phyloP scores from a whole-genome alignment of 2,888 invertebrate species.

The Papilio elwesi region DNA sequence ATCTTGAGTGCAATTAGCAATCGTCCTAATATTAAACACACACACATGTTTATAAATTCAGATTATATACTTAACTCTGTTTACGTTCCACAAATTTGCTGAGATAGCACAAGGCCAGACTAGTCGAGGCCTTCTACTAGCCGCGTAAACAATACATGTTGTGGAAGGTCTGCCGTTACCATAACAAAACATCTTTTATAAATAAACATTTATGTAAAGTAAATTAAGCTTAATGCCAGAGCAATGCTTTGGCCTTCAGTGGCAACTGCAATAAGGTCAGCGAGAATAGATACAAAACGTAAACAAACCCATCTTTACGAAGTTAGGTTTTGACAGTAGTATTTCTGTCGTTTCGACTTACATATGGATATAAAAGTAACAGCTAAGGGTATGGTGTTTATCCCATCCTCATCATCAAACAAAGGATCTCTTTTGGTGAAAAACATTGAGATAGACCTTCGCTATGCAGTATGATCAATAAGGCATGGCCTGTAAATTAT shows the following conservation, averaged over 20 bases:
- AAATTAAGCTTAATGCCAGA: constrained; percentile 7
- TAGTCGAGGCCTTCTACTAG: neutral
- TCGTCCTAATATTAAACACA: neutral
- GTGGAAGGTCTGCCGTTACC: constrained; percentile 8
- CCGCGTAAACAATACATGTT: constrained; percentile 2
- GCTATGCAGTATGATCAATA: too few relatives aligned
- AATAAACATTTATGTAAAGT: constrained; percentile 10
- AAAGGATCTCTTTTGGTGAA: too few relatives aligned
- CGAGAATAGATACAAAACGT: neutral
- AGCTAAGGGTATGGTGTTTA: too few relatives aligned
- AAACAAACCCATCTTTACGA: neutral
- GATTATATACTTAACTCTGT: neutral
- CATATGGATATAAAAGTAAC: too few relatives aligned
- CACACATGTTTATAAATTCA: neutral
- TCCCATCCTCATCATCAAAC: too few relatives aligned
- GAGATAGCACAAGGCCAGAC: neutral
- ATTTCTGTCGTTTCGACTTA: too few relatives aligned
- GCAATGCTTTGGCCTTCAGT: neutral
- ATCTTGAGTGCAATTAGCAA: neutral
- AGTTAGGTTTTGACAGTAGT: neutral
- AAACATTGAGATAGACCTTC: too few relatives aligned
- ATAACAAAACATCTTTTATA: constrained; percentile 16
- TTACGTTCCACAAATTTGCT: neutral
- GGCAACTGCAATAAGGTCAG: constrained; percentile 2
- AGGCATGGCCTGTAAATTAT: too few relatives aligned